Base-by-base conservation (phyloP, 2,888 invertebrate genomes). In the Mythimna albipuncta region DNA sequence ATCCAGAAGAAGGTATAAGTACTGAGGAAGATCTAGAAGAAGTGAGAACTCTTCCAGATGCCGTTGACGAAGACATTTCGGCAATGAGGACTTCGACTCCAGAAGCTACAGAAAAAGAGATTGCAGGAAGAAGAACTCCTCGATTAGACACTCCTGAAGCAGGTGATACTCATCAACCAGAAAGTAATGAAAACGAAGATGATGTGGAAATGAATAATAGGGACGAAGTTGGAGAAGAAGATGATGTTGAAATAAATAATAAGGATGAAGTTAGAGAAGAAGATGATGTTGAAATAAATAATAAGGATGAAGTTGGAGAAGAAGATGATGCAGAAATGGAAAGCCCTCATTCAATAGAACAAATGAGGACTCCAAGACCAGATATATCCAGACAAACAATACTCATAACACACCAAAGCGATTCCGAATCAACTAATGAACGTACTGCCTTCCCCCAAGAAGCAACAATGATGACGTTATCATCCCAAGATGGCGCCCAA, bases 371-470 rank as follows among this genome's bases (percentile, higher is more conserved):
- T 4, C 68, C 68, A 9, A 58, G 59, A 21, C 16, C 38, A 6
- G 26, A 72, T 41, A 13, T 69, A 32, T 74, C 78, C 16, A 26
- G 32, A 13, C 72, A 58, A 9, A 78, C 81, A 4, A 52, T 72
- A 10, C 38, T 13, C 38, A 21, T 21, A 0, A 21, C 32, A 26
- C 50, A 52, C 1, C 21, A 6, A 2, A 67, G 26, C 10, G 0
- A 10, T 0, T 70, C 79, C 1, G 52, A 64, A 62, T 63, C 47
- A 70, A 21, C 35, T 9, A 13, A 0, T 50, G 50, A 64, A 16
- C 26, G 41, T 44, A 64, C n/a, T 35, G 9, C 21, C 9, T 11
- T 21, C 0, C 32, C n/a, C 11, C 66, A 64, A 38, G 58, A 70
- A 63, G 35, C n/a, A 0, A 58, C 63, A 11, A 9, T 19, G 5